Base-by-base conservation (phyloP, 2,797 vertebrate species). In the Pitangus sulphuratus region DNA sequence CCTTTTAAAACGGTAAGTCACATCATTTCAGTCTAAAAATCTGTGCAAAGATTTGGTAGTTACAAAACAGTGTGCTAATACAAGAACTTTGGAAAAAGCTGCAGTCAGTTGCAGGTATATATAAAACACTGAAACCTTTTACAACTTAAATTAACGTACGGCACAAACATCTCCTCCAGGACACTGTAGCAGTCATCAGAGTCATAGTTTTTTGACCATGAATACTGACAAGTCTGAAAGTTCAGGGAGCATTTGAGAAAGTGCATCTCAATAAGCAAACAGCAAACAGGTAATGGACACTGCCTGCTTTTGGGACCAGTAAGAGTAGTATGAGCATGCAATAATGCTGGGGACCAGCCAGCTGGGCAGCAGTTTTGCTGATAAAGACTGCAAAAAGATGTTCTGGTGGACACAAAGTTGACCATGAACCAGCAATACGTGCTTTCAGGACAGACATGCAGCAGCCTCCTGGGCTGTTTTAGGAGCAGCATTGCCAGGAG, bases 71-170 rank as follows among this genome's bases (percentile, higher is more conserved):
- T 85, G 79, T 48, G 62, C 81, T 96, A 97, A 95, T 95, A 85
- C 66, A 97, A 97, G 75, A 95, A 96, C 75, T 95, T 97, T 93
- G 84, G 74, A 89, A 92, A 93, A 97, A 97, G 79, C 91, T 65
- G 64, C 68, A 93, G 85, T 86, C 30, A 68, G 62, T 90, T 96
- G 48, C n/a, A 65, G 18, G 17, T 94, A 57, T 94, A 81, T 77
- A 84, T 66, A 85, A 94, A 96, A 78, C 72, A 69, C 68, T 50
- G 76, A 96, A 97, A 92, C 50, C 53, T 90, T 95, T 94, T 93
- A 62, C 84, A 93, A 66, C 54, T 22, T 88, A 96, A 96, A 97
- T 96, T 95, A 97, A 91, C 11, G 11, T 96, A 70, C 60, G 85
- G 75, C 83, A 94, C 82, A 96, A 95, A 93, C 93, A 87, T 71